phyloP scores from a whole-genome alignment of 2,113 vertebrate genomes.

The Eolophus roseicapilla region DNA sequence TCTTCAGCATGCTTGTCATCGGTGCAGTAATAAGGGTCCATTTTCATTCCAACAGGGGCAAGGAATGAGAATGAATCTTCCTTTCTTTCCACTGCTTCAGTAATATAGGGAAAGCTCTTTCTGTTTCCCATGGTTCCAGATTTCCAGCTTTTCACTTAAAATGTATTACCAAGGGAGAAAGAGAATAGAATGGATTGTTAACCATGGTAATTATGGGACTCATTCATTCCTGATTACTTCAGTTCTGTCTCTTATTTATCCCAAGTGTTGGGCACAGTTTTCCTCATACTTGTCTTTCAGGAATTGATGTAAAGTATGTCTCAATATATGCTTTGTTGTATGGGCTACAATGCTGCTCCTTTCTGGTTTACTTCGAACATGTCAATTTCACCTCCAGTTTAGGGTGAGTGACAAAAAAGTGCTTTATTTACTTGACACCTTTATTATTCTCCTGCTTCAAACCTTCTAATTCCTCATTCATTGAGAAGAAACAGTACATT shows the following conservation, averaged over 20 bases:
- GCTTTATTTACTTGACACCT: background rate
- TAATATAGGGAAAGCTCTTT: background rate
- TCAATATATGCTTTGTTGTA: background rate
- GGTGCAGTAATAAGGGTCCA: background rate
- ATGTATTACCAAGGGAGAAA: background rate
- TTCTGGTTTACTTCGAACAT: background rate
- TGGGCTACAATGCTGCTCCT: background rate
- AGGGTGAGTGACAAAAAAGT: slow-evolving; percentile 11
- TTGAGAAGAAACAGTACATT: slow-evolving; percentile 17
- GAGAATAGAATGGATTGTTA: slow-evolving; percentile 16
- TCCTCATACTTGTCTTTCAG: slow-evolving; percentile 23
- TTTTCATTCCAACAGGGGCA: background rate
- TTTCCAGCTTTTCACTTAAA: slow-evolving; percentile 18
- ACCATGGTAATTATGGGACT: background rate
- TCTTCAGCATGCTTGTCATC: background rate
- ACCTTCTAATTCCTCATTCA: slow-evolving; percentile 22
- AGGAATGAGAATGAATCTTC: background rate
- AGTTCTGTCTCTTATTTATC: background rate
- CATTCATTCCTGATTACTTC: slow-evolving; percentile 7
- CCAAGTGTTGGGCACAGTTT: background rate
- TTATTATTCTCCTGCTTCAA: slow-evolving; percentile 6
- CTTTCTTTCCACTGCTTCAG: background rate
- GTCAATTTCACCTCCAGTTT: background rate
- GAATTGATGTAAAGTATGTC: background rate
- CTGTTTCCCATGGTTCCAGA: background rate